Evolutionary conservation across 2,888 invertebrate species (phyloP).

Genomic region (Isoperla grammatica): DNA sequence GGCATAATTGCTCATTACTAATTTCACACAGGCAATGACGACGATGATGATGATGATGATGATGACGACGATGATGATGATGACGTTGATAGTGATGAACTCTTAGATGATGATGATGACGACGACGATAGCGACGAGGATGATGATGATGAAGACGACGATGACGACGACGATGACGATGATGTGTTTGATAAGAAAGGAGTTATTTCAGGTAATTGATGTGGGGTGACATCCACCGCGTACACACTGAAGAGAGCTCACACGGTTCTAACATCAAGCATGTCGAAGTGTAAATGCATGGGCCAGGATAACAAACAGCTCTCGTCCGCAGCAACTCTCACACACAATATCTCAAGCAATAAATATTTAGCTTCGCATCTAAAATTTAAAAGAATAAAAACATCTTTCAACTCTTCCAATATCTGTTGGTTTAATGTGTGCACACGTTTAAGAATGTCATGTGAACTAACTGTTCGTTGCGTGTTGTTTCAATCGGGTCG

Average conservation of each 20-base stretch:
- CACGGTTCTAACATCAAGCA: not conserved
- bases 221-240: not conserved
- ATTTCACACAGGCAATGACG: constrained; percentile 41
- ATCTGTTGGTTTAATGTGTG: not conserved
- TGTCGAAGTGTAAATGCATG: constrained; percentile 43
- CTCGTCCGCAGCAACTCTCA: constrained; percentile 57
- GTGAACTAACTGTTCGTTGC: constrained; percentile 7
- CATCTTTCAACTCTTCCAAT: not conserved
- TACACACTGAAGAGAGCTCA: not conserved
- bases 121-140: constrained; percentile 42
- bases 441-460: not conserved
- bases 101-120: constrained; percentile 47
- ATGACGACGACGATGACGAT: constrained; percentile 37
- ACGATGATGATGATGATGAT: constrained; percentile 39
- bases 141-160: constrained; percentile 27
- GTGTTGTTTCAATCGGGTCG: not conserved
- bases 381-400: not conserved
- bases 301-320: constrained; percentile 46
- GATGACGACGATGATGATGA: constrained; percentile 45
- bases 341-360: constrained; percentile 35
- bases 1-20: constrained; percentile 37
- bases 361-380: not conserved
- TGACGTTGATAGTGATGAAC: constrained; percentile 49
- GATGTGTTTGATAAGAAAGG: constrained; percentile 34
- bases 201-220: constrained; percentile 24